These are phyloP conservation scores for Penaeus japonicus DNA, from an alignment of 1,140 invertebrate genomes.

Conservation along the genomic window DNA sequence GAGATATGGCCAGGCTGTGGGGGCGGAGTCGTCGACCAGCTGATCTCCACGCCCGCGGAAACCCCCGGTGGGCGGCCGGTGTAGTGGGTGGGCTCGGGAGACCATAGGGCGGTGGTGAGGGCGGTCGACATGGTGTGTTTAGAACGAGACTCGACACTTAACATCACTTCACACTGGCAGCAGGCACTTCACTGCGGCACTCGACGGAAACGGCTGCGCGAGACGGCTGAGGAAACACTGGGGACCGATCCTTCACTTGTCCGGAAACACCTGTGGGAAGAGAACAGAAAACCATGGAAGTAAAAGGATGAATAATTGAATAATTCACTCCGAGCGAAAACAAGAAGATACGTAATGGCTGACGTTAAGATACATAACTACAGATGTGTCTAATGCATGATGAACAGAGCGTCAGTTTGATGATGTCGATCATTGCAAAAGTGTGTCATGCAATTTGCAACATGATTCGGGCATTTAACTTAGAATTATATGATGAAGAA, in stretches of 20 bases:
- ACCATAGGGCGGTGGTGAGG: neutral
- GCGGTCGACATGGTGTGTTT: neutral
- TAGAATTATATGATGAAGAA: no score
- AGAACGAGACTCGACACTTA: neutral
- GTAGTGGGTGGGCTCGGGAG: conserved; percentile 26
- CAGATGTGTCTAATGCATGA: neutral
- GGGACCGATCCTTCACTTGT: no score
- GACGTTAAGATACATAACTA: neutral
- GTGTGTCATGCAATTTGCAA: neutral
- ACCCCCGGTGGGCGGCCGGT: conserved; percentile 24
- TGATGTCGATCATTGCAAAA: no score
- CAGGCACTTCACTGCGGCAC: neutral
- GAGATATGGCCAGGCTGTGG: no score
- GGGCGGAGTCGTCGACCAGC: no score
- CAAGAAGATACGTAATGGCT: neutral
- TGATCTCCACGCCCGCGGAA: neutral
- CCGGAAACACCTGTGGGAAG: no score
- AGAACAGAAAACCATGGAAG: no score
- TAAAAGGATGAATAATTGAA: no score
- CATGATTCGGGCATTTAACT: neutral
- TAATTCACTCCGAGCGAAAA: no score
- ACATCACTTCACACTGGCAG: neutral
- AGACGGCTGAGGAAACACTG: no score
- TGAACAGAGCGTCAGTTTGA: no score
- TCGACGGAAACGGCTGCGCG: no score